Percentiles rank a stretch among this genome's conserved stretches.
These are phyloP conservation scores for Ochotona curzoniae DNA, from an alignment of 2,113 vertebrate genomes.

Conservation along the genomic window DNA sequence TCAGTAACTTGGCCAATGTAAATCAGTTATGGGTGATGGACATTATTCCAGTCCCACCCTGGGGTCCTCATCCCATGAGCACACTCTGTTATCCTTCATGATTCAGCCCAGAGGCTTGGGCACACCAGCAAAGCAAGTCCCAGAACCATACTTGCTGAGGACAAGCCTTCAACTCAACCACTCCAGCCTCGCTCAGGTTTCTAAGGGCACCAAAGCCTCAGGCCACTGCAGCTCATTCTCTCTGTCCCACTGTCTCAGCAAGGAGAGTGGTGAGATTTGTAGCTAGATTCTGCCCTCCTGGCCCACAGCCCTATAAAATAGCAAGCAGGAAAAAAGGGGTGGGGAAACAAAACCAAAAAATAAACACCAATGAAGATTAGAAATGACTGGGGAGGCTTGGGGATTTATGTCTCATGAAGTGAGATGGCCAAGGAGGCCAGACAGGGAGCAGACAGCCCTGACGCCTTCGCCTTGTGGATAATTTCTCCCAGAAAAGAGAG, in stretches of 20 bases:
- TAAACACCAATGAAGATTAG: conserved; percentile 79
- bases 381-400: conserved; percentile 72
- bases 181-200: not conserved
- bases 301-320: conserved; percentile 78
- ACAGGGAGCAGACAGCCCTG: conserved; percentile 77
- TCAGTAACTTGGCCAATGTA: not conserved
- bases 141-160: not conserved
- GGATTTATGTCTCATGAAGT: conserved; percentile 75
- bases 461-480: conserved; percentile 77
- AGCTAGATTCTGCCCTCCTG: conserved; percentile 66
- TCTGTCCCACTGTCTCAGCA: not conserved
- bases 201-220: not conserved
- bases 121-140: not conserved
- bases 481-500: conserved; percentile 76
- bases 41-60: not conserved
- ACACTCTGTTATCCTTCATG: not conserved
- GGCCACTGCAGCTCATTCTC: not conserved
- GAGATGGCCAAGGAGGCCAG: conserved; percentile 75
- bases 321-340: conserved; percentile 60
- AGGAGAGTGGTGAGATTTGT: conserved; percentile 71
- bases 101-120: not conserved
- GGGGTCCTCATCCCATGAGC: not conserved
- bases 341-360: conserved; percentile 59
- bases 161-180: not conserved
- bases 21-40: not conserved